These are phyloP conservation scores for Chrysopa pallens DNA, from an alignment of 1,140 invertebrate genomes.

Conservation along the genomic window DNA sequence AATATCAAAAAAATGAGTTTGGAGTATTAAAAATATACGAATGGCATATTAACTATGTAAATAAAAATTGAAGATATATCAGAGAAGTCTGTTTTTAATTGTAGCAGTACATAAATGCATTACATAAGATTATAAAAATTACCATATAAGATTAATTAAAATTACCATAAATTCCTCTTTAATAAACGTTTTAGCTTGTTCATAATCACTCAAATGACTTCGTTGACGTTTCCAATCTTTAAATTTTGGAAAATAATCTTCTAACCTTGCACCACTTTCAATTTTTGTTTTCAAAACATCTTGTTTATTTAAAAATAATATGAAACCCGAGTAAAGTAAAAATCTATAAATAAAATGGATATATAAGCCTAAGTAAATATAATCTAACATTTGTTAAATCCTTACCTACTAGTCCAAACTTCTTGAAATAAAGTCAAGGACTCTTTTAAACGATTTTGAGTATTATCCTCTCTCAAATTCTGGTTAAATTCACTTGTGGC, in stretches of 20 bases:
- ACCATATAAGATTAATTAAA: too few species aligned
- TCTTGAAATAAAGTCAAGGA: constrained; percentile 51
- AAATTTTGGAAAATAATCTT: constrained; percentile 46
- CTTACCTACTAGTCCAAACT: constrained; percentile 57
- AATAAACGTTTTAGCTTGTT: constrained; percentile 44
- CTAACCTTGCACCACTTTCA: constrained; percentile 37
- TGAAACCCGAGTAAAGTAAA: constrained; percentile 49
- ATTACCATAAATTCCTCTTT: constrained; percentile 26
- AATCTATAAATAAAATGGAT: constrained; percentile 30
- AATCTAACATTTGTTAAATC: constrained; percentile 1
- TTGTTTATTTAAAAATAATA: constrained; percentile 70
- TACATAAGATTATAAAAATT: too few species aligned
- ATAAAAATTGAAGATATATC: too few species aligned
- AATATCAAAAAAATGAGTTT: too few species aligned
- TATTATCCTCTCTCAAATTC: constrained; percentile 47
- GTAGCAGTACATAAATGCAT: too few species aligned
- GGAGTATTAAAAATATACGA: too few species aligned
- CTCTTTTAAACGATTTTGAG: constrained; percentile 51
- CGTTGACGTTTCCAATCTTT: constrained; percentile 26
- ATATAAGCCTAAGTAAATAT: constrained; percentile 2
- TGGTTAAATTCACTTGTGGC: constrained; percentile 63
- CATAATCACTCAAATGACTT: constrained; percentile 35
- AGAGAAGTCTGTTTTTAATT: too few species aligned
- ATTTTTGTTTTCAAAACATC: constrained; percentile 58
- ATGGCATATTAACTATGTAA: too few species aligned